These are phyloP conservation scores for Fringilla coelebs DNA, from an alignment of 2,797 vertebrate species.

Conservation along the genomic window DNA sequence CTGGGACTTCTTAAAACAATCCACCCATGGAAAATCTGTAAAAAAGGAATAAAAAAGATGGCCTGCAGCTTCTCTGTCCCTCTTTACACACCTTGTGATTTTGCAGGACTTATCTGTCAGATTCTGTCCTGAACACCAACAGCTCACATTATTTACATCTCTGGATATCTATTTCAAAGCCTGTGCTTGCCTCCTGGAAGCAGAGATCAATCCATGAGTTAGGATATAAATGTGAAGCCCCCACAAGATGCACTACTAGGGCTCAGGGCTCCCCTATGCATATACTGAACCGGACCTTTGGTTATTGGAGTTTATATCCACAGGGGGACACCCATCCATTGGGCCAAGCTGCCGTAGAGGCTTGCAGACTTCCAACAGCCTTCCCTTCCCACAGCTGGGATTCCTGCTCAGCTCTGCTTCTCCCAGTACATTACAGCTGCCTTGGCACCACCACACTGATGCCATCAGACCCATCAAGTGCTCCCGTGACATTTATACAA, in stretches of 20 bases:
- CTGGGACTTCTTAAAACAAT: not conserved
- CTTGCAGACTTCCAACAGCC: not conserved
- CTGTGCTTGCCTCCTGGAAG: not conserved
- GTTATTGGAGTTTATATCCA: not conserved
- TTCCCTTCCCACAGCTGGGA: not conserved
- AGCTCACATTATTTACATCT: not conserved
- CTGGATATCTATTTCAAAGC: not conserved
- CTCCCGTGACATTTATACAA: not conserved
- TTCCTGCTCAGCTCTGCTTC: not conserved
- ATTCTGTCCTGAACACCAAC: not conserved
- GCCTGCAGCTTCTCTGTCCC: not conserved
- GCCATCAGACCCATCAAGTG: not conserved
- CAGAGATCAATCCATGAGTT: not conserved
- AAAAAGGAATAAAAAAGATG: not conserved
- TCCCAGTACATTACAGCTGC: not conserved
- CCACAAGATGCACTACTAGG: not conserved
- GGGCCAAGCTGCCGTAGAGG: not conserved
- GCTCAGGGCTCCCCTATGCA: not conserved
- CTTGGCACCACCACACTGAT: not conserved
- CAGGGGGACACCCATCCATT: fast-evolving
- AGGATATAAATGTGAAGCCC: not conserved
- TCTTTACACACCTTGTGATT: not conserved
- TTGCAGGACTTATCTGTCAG: not conserved
- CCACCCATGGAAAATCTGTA: not conserved
- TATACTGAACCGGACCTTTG: not conserved